Percentiles rank a stretch among this genome's conserved stretches.
Evolutionary conservation across 2,797 vertebrate species (phyloP).

Genomic region (Nannoperca obscura): DNA sequence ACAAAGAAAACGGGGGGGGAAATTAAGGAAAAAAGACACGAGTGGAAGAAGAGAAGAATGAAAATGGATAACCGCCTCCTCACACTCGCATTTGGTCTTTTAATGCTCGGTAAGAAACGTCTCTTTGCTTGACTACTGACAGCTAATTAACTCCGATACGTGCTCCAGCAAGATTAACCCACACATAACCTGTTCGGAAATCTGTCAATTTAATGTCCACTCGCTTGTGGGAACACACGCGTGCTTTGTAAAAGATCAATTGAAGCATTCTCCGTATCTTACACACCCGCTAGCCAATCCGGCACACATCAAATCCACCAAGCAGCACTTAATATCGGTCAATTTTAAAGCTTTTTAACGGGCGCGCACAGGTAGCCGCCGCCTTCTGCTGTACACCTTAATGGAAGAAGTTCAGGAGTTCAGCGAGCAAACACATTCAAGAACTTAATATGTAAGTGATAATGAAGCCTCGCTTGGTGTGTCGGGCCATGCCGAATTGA

Average conservation of each 20-base stretch:
- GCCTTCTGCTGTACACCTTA: fast-evolving
- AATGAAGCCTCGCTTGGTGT: fast-evolving
- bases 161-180: not conserved
- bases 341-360: not conserved
- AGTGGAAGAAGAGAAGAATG: slow-evolving; percentile 11
- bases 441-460: slow-evolving; percentile 1
- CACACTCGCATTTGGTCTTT: slow-evolving; percentile 35
- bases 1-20: slow-evolving; percentile 56
- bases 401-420: not conserved
- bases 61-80: slow-evolving; percentile 51
- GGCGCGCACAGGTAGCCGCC: not conserved
- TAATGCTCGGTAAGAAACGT: slow-evolving; percentile 69
- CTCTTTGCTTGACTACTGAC: slow-evolving; percentile 34
- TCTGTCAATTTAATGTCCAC: not conserved
- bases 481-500: slow-evolving; percentile 21
- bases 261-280: fast-evolving
- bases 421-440: not conserved
- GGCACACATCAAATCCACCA: not conserved
- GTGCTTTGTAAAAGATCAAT: fast-evolving
- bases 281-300: not conserved
- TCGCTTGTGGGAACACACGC: fast-evolving
- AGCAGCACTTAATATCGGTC: fast-evolving
- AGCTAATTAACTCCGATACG: slow-evolving; percentile 60
- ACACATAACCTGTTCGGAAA: not conserved
- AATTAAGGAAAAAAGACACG: not conserved